Percentiles rank a stretch among this genome's conserved stretches.
Conservation (phyloP, 2,888 invertebrate species). For the Epiblema foenella region DNA sequence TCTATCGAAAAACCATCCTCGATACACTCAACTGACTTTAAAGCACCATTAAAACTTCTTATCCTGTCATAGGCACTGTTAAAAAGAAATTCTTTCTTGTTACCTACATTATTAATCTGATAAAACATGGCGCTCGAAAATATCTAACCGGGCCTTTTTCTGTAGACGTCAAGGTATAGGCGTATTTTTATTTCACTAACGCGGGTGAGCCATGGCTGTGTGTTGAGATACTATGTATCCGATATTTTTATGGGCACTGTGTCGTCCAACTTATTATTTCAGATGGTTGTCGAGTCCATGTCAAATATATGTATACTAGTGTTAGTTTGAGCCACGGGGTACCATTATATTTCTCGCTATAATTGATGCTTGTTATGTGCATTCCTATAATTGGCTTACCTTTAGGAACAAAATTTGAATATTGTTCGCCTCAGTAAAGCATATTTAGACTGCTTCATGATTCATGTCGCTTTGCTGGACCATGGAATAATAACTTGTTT, state of each 20-base stretch:
- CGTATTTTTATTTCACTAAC: too few relatives aligned
- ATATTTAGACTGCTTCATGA: conserved; percentile 7
- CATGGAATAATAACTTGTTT: conserved; percentile 15
- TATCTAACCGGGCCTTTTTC: too few relatives aligned
- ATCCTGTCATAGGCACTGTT: background rate
- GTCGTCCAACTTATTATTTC: background rate
- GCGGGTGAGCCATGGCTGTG: too few relatives aligned
- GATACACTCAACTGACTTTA: background rate
- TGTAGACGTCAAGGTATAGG: too few relatives aligned
- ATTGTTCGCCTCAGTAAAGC: background rate
- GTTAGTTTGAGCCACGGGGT: background rate
- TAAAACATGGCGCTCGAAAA: too few relatives aligned
- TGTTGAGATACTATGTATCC: too few relatives aligned
- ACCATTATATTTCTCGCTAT: conserved; percentile 4
- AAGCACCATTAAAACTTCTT: background rate
- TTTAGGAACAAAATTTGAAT: conserved; percentile 28
- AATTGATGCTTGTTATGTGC: conserved; percentile 16
- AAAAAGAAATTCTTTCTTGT: background rate
- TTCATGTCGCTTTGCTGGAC: background rate
- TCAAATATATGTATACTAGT: background rate
- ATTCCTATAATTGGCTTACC: conserved; percentile 20
- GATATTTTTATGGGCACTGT: background rate
- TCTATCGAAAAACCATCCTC: background rate
- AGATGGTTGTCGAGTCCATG: background rate
- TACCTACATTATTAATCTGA: too few relatives aligned